A percentile compares a stretch with the other conserved stretches of the same genome.
phyloP scores from a whole-genome alignment of 2,797 vertebrate genomes.

The Furcifer pardalis region DNA sequence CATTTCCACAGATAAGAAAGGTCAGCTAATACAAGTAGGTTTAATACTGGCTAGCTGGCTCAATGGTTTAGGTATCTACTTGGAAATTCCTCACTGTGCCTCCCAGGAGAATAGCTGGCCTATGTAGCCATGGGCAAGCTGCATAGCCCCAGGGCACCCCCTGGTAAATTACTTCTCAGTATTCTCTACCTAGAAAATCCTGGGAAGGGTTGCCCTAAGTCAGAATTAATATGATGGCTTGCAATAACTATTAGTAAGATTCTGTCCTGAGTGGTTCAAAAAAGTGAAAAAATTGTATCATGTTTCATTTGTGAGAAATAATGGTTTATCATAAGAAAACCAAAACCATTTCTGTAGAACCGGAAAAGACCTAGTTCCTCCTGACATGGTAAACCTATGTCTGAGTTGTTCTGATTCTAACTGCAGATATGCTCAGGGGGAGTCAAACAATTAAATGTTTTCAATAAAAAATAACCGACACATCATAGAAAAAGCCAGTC shows the following conservation, averaged over 20 bases:
- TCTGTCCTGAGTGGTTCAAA: constrained; percentile 60
- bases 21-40: constrained; percentile 64
- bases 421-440: background rate
- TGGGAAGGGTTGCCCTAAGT: too few species aligned
- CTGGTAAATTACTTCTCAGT: too few species aligned
- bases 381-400: background rate
- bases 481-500: background rate
- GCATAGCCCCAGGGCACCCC: too few species aligned
- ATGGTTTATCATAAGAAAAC: background rate
- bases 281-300: constrained; percentile 53
- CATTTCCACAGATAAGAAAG: constrained; percentile 68
- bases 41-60: constrained; percentile 60
- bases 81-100: too few species aligned
- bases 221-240: too few species aligned
- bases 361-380: background rate
- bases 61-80: too few species aligned
- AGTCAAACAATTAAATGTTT: background rate
- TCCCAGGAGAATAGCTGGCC: too few species aligned
- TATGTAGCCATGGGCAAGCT: too few species aligned
- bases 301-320: constrained; percentile 52
- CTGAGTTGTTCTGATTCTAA: background rate
- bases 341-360: constrained; percentile 17
- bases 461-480: background rate
- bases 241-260: constrained; percentile 65
- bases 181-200: too few species aligned